Evolutionary conservation across 1,140 invertebrate species (phyloP), one percentile per base, ranked within the genome.

Genomic region (Andrena cerasifolii): DNA sequence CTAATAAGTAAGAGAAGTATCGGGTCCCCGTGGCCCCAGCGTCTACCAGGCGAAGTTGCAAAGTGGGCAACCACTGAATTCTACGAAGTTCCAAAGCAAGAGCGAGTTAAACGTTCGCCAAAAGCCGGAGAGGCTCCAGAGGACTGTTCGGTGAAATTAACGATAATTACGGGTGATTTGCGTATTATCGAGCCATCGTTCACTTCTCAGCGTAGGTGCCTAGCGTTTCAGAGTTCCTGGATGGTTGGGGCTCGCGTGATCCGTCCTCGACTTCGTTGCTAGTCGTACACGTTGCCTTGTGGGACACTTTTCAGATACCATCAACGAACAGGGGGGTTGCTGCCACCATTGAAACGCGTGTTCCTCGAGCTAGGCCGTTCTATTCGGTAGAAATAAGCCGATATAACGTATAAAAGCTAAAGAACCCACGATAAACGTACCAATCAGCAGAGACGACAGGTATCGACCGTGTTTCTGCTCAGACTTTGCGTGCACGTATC

Each of bases 191-290:
- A 56, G 24, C 16, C 8, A 68, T 54, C 51, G 33, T 43, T 16
- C 10, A n/a, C n/a, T n/a, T n/a, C n/a, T n/a, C n/a, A n/a, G n/a
- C n/a, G n/a, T n/a, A n/a, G n/a, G n/a, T n/a, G n/a, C n/a, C n/a
- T n/a, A 8, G 24, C 49, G 51, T 16, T 45, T 7, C 16, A n/a
- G n/a, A 47, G 54, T 71, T 59, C 31, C 8, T n/a, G 26, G n/a
- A 71, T 59, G 40, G n/a, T 8, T n/a, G 4, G n/a, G 18, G 6
- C 31, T 59, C 68, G 68, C 68, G 68, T 49, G 54, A 71, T 53
- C 21, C 49, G 21, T 4, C 33, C 18, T 7, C 26, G 40, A 7
- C 40, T 49, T 24, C 54, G 26, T 58, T 47, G 8, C 21, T 58
- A n/a, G 45, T 47, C 54, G n/a, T 59, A 24, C 40, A n/a, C n/a